Base-by-base conservation (phyloP, 2,888 invertebrate genomes). In the Drosophila falleni region DNA sequence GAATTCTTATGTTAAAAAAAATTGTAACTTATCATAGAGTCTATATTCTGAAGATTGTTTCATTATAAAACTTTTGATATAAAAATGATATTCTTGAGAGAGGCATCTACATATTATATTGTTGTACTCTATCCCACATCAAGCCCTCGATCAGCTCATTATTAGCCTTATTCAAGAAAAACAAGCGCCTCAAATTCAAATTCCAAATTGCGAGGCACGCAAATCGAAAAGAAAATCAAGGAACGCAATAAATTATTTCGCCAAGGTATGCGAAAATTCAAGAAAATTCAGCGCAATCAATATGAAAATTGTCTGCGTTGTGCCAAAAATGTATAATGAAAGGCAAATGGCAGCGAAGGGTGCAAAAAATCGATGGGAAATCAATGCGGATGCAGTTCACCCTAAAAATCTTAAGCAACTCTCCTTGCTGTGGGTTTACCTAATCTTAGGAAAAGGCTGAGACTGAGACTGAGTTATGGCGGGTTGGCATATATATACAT, bases 231-330 rank as follows among this genome's bases (percentile, higher is more conserved):
- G 47, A 65, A 67, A 65, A 75, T 70, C 59, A 61, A 60, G 55
- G 50, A 80, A 72, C 87, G 89, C 89, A 82, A 86, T 86, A 89
- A 86, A 86, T 86, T 89, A 88, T 86, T 83, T 47, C n/a, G 51
- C 64, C 44, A 83, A 80, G 70, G 55, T 73, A 66, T 58, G 66
- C 60, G 63, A 83, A 89, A 85, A 69, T 35, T 44, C 31, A 51
- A 39, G 55, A 58, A 74, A 80, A 82, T 71, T 54, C 71, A 37
- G 13, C 39, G 62, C 78, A 81, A 73, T 75, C 70, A 62, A 71
- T 74, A 78, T 78, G 78, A 72, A 86, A 87, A 82, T 77, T 69
- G 41, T 64, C 59, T 61, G 49, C 42, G 73, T 65, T 39, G 64
- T 66, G 62, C 60, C 50, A 77, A 80, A 77, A 80, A 60, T 33